Conservation (phyloP, 53 echinoderm and acorn worm genomes). For the Pentamera pediparva region DNA sequence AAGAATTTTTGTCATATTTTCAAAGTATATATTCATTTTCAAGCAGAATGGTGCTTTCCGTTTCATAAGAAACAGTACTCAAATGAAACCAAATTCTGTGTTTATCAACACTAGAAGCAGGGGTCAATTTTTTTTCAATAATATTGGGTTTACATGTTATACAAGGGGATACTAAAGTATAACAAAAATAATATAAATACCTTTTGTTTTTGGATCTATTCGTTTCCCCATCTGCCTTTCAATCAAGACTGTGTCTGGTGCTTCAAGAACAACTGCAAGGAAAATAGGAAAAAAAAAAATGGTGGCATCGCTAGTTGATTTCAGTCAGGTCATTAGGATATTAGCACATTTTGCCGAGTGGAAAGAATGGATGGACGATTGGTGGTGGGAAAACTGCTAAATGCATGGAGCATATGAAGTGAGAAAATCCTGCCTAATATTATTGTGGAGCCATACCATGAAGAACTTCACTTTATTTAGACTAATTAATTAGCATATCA, state of each 20-base stretch:
- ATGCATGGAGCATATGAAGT: neutral
- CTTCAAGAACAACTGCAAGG: conserved; percentile 80
- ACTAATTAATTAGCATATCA: too few species aligned
- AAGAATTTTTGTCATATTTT: too few species aligned
- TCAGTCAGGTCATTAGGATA: neutral
- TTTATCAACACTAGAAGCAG: neutral
- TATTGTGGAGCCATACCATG: too few species aligned
- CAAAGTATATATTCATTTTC: too few species aligned
- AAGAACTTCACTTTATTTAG: too few species aligned
- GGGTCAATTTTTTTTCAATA: neutral
- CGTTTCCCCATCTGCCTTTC: conserved; percentile 99
- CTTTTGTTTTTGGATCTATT: conserved; percentile 89
- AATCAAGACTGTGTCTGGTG: conserved; percentile 94
- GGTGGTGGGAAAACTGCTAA: too few species aligned
- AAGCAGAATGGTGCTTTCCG: too few species aligned
- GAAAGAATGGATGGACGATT: neutral
- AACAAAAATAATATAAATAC: conserved; percentile 34
- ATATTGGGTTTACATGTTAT: neutral
- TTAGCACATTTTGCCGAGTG: neutral
- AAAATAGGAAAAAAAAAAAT: neutral
- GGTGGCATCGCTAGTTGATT: neutral
- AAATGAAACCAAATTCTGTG: neutral
- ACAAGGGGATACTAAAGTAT: neutral
- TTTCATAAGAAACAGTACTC: neutral
- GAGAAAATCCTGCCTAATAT: too few species aligned